Conservation (phyloP, 2,888 invertebrate genomes). For the Ochropleura leucogaster region DNA sequence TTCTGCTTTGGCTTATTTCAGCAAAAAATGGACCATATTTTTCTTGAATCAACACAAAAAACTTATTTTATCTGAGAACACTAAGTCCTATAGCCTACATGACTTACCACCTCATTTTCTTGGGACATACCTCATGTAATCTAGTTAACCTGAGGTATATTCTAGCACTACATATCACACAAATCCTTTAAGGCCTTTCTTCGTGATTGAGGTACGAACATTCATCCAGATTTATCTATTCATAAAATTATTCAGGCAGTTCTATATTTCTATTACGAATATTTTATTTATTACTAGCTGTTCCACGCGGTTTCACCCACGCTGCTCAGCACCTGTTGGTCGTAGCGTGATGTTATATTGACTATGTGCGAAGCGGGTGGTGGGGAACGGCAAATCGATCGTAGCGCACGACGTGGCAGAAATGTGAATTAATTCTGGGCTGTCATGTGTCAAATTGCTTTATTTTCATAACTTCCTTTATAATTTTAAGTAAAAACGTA, state of each 20-base stretch:
- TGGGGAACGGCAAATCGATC: no score
- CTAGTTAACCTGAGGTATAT: background rate
- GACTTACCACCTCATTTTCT: slow-evolving; percentile 7
- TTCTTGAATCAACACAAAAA: background rate
- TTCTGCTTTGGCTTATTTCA: background rate
- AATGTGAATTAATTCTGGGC: no score
- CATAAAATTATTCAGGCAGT: background rate
- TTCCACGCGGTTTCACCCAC: no score
- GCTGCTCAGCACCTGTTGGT: no score
- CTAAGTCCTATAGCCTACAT: background rate
- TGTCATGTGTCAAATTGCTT: no score
- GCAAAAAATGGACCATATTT: background rate
- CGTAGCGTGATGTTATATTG: no score
- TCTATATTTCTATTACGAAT: background rate
- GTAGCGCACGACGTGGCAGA: no score
- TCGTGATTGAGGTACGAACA: slow-evolving; percentile 26
- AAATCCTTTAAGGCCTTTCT: slow-evolving; percentile 5
- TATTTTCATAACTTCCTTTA: no score
- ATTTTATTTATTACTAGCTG: no score
- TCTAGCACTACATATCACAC: background rate
- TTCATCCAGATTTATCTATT: background rate
- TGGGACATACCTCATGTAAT: slow-evolving; percentile 1
- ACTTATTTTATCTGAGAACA: background rate
- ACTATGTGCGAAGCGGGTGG: no score
- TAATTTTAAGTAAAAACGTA: no score